Conservation (phyloP, 2,888 invertebrate genomes). For the Exephanes ischioxanthus region DNA sequence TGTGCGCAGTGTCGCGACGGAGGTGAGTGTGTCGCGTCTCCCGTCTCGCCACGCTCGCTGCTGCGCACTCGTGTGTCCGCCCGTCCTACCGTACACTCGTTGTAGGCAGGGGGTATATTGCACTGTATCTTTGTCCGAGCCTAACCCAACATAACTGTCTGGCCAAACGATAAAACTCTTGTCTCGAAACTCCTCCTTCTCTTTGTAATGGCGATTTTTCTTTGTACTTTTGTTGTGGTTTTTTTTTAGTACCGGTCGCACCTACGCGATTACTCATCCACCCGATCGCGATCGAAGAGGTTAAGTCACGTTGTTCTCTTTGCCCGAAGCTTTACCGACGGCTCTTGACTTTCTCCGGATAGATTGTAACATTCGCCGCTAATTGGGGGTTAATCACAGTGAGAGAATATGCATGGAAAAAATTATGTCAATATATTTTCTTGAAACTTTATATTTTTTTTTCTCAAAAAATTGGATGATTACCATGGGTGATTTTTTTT, state of each 20-base stretch:
- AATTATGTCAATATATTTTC: no score
- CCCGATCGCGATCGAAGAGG: slow-evolving; percentile 11
- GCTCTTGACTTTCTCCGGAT: not conserved
- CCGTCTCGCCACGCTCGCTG: slow-evolving; percentile 51
- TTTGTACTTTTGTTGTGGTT: not conserved
- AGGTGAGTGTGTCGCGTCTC: slow-evolving; percentile 54
- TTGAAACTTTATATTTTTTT: no score
- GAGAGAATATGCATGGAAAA: no score
- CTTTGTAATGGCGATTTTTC: not conserved
- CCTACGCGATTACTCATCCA: slow-evolving; percentile 43
- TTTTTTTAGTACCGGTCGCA: slow-evolving; percentile 8
- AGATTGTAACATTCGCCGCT: not conserved
- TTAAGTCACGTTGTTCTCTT: slow-evolving; percentile 6
- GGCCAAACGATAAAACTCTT: slow-evolving; percentile 19
- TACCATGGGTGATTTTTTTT: no score
- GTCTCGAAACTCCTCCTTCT: slow-evolving; percentile 13
- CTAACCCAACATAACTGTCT: slow-evolving; percentile 27
- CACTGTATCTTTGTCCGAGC: slow-evolving; percentile 5
- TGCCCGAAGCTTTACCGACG: not conserved
- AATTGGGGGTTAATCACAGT: not conserved
- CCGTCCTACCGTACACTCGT: not conserved
- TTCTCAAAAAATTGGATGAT: no score
- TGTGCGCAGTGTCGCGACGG: slow-evolving; percentile 48
- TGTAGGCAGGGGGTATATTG: not conserved
- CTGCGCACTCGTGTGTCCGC: slow-evolving; percentile 60